Evolutionary conservation across 2,888 invertebrate genomes (phyloP).

Genomic region (Empis livida): DNA sequence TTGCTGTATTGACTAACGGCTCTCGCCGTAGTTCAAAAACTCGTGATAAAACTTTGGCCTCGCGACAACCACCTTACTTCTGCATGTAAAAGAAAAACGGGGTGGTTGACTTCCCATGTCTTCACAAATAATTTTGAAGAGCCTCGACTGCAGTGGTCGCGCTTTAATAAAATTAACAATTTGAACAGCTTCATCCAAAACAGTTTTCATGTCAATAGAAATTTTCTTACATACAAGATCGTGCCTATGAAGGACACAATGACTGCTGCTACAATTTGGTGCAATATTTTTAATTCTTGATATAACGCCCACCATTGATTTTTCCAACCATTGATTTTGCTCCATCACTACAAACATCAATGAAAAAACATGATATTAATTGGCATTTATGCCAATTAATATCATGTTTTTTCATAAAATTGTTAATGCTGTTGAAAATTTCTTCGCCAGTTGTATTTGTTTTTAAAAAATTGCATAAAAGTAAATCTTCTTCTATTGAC

Average conservation of each 20-base stretch:
- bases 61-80: slow-evolving; percentile 3
- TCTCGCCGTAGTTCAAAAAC: neutral
- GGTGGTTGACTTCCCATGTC: neutral
- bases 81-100: slow-evolving; percentile 1
- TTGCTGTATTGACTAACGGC: too few species aligned
- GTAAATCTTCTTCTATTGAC: slow-evolving; percentile 6
- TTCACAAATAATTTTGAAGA: slow-evolving; percentile 1
- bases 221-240: slow-evolving; percentile 5
- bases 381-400: slow-evolving; percentile 5
- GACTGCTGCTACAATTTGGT: slow-evolving; percentile 6
- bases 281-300: slow-evolving; percentile 7
- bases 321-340: slow-evolving; percentile 6
- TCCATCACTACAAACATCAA: slow-evolving; percentile 8
- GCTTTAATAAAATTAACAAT: slow-evolving; percentile 7
- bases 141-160: neutral
- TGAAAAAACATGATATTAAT: too few species aligned
- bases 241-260: slow-evolving; percentile 8
- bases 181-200: slow-evolving; percentile 5
- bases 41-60: neutral
- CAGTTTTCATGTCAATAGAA: slow-evolving; percentile 4
- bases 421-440: slow-evolving; percentile 6
- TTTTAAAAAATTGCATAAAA: slow-evolving; percentile 7
- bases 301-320: slow-evolving; percentile 4
- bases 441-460: slow-evolving; percentile 5
- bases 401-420: slow-evolving; percentile 7